phyloP scores from a whole-genome alignment of 2,113 vertebrate species.

The Tiliqua scincoides region DNA sequence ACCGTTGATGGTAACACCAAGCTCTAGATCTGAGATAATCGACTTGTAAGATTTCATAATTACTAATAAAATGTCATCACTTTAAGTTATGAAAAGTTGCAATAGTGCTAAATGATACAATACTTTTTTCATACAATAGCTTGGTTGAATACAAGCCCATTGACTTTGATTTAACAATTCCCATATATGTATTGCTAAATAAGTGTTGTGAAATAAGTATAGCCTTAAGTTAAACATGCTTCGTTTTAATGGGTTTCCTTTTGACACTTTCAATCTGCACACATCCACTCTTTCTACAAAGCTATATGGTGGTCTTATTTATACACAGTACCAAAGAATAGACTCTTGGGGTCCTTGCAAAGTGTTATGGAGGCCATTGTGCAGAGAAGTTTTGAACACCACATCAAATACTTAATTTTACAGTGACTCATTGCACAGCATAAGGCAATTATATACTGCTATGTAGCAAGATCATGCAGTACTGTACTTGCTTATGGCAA shows the following conservation, averaged over 20 bases:
- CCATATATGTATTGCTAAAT: slow-evolving; percentile 21
- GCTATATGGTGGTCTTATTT: slow-evolving; percentile 41
- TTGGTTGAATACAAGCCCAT: background rate
- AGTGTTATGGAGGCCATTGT: slow-evolving; percentile 31
- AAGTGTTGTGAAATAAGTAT: slow-evolving; percentile 22
- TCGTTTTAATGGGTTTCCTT: slow-evolving; percentile 45
- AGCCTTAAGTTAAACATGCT: background rate
- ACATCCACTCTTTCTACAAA: slow-evolving; percentile 51
- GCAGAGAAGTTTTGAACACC: slow-evolving; percentile 39
- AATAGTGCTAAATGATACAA: background rate
- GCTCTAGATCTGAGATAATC: slow-evolving; percentile 8
- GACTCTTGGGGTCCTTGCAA: slow-evolving; percentile 37
- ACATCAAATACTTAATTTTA: slow-evolving; percentile 46
- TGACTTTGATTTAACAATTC: background rate
- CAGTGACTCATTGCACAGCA: slow-evolving; percentile 63
- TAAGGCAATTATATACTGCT: slow-evolving; percentile 56
- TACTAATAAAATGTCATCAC: rapidly evolving
- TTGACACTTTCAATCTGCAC: slow-evolving; percentile 35
- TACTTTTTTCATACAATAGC: background rate
- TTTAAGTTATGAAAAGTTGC: background rate
- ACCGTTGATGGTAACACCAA: background rate
- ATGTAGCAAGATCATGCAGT: slow-evolving; percentile 46
- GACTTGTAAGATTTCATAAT: background rate
- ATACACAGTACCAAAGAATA: slow-evolving; percentile 46
- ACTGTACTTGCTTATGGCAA: slow-evolving; percentile 47